A percentile compares a stretch with the other conserved stretches of the same genome.
These are phyloP conservation scores for Eumaeus atala DNA, from an alignment of 1,140 invertebrate genomes.

Conservation along the genomic window DNA sequence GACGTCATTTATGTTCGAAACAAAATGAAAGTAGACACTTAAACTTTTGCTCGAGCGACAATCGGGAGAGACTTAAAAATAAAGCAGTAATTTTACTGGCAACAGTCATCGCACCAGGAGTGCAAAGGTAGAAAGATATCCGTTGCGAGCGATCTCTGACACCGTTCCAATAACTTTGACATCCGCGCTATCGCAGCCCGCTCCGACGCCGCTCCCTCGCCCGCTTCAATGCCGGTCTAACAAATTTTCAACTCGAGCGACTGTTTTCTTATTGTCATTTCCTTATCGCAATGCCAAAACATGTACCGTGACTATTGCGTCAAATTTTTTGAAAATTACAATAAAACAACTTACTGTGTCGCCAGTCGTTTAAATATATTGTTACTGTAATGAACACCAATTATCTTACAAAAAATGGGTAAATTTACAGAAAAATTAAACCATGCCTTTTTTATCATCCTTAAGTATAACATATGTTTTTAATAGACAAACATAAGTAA, in stretches of 20 bases:
- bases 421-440: too few species aligned
- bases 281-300: constrained; percentile 72
- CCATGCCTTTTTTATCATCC: too few species aligned
- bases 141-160: constrained; percentile 55
- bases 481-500: too few species aligned
- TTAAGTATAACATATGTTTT: too few species aligned
- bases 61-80: constrained; percentile 31
- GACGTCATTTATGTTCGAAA: constrained; percentile 6
- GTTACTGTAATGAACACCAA: too few species aligned
- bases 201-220: constrained; percentile 25
- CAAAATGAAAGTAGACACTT: constrained; percentile 8
- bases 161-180: constrained; percentile 64
- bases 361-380: too few species aligned
- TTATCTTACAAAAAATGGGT: constrained; percentile 36
- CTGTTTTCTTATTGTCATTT: constrained; percentile 71
- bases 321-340: too few species aligned
- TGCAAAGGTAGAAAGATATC: constrained; percentile 55
- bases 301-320: constrained; percentile 66
- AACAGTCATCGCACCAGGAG: constrained; percentile 35
- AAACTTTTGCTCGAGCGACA: constrained; percentile 24
- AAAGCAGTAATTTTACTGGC: constrained; percentile 39
- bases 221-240: constrained; percentile 35
- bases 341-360: too few species aligned
- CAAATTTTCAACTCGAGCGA: constrained; percentile 60
- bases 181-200: constrained; percentile 50